These are phyloP conservation scores for Oncorhynchus masou DNA, from an alignment of 2,113 vertebrate genomes.

Conservation along the genomic window DNA sequence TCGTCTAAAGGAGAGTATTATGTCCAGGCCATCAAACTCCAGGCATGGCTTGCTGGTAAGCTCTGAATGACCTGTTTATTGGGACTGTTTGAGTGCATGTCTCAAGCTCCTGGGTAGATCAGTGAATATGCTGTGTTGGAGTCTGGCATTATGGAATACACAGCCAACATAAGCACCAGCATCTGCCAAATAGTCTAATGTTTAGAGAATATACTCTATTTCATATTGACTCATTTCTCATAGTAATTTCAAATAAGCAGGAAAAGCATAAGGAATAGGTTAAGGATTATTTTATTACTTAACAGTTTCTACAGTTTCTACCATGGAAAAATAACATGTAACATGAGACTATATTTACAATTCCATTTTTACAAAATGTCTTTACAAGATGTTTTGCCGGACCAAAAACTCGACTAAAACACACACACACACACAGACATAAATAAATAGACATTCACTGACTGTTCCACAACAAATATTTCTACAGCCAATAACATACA, in stretches of 20 bases:
- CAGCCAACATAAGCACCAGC: conserved; percentile 67
- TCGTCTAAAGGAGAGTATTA: conserved; percentile 36
- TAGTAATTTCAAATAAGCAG: conserved; percentile 47
- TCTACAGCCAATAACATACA: conserved; percentile 82
- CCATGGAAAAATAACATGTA: conserved; percentile 82
- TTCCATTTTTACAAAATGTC: conserved; percentile 86
- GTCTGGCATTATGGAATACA: conserved; percentile 20
- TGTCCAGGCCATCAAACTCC: conserved; percentile 25
- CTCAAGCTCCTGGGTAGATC: conserved; percentile 49
- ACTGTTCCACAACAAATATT: conserved; percentile 78
- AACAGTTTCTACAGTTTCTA: conserved; percentile 87
- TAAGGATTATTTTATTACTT: conserved; percentile 87
- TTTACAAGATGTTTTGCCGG: conserved; percentile 81
- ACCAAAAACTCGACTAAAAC: conserved; percentile 72
- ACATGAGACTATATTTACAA: conserved; percentile 90
- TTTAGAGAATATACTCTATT: conserved; percentile 31
- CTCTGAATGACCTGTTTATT: conserved; percentile 66
- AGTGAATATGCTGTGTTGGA: conserved; percentile 48
- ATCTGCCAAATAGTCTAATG: conserved; percentile 49
- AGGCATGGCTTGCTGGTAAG: conserved; percentile 12
- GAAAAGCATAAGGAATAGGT: conserved; percentile 52
- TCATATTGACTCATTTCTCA: conserved; percentile 42
- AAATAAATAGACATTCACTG: conserved; percentile 92
- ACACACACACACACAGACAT: conserved; percentile 80
- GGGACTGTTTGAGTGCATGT: conserved; percentile 54